Evolutionary conservation across 2,797 vertebrate genomes (phyloP).

Genomic region (Mus minutoides): DNA sequence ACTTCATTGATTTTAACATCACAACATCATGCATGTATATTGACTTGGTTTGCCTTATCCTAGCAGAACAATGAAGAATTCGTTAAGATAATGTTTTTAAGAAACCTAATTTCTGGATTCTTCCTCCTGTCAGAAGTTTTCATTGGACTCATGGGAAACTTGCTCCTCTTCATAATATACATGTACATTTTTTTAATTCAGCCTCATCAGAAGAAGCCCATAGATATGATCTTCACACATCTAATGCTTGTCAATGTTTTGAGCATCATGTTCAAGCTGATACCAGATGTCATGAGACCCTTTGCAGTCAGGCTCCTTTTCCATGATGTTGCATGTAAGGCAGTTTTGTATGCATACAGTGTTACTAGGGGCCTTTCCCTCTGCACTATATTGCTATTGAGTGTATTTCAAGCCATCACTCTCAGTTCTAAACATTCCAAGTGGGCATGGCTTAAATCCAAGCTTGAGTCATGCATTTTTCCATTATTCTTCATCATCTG

Average conservation of each 20-base stretch:
- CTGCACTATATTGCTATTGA: not conserved
- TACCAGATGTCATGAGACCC: not conserved
- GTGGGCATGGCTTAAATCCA: not conserved
- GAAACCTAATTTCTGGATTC: not conserved
- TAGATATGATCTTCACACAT: conserved; percentile 7
- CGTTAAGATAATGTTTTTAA: not conserved
- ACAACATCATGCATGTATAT: not conserved
- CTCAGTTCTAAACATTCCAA: not conserved
- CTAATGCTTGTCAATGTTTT: not conserved
- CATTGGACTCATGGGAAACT: conserved; percentile 13
- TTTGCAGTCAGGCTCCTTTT: not conserved
- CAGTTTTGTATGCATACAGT: not conserved
- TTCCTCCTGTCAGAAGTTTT: not conserved
- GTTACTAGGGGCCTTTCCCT: conserved; percentile 11
- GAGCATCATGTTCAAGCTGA: not conserved
- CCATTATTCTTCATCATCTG: conserved; percentile 26
- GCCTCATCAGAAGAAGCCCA: not conserved
- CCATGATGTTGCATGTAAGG: not conserved
- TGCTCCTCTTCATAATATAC: not conserved
- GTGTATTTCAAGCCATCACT: not conserved
- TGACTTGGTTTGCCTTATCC: not conserved
- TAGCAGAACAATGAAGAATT: not conserved
- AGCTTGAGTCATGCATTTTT: not conserved
- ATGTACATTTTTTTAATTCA: not conserved
- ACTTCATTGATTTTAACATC: not conserved